Percentiles rank a stretch among this genome's conserved stretches.
Evolutionary conservation across 2,113 vertebrate genomes (phyloP).

Genomic region (Nothocercus julius): DNA sequence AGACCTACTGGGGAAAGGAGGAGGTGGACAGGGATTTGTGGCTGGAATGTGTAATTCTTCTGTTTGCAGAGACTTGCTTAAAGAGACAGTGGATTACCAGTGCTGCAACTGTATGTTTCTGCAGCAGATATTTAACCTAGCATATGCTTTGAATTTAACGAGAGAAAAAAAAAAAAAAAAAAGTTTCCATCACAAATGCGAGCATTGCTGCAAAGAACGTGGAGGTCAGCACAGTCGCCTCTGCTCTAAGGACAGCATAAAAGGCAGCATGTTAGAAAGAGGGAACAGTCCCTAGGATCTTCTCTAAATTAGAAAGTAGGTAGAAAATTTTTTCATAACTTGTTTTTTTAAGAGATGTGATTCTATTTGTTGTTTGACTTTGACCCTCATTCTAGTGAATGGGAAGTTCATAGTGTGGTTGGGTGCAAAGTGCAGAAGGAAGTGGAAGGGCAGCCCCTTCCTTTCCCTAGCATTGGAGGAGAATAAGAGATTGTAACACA

Average conservation of each 20-base stretch:
- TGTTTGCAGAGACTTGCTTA: accelerated
- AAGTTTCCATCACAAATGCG: neutral
- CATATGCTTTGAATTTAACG: neutral
- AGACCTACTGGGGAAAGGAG: neutral
- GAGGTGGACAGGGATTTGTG: accelerated
- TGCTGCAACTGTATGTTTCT: neutral
- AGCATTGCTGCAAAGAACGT: neutral
- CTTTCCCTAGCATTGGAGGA: neutral
- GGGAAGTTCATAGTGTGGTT: neutral
- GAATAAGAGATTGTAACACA: neutral
- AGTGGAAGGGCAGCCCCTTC: neutral
- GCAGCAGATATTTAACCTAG: neutral
- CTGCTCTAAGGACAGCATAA: neutral
- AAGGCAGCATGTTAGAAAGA: neutral
- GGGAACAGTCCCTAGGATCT: neutral
- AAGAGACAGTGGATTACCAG: neutral
- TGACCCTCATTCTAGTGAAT: neutral
- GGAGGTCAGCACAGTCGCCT: neutral
- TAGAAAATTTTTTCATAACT: neutral
- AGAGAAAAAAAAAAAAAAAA: neutral
- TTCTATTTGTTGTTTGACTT: neutral
- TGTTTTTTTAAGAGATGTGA: neutral
- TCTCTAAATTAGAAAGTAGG: neutral
- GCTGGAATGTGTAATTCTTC: neutral
- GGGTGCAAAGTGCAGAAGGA: neutral